Evolutionary conservation across 2,797 vertebrate species (phyloP).

Genomic region (Danio aesculapii): DNA sequence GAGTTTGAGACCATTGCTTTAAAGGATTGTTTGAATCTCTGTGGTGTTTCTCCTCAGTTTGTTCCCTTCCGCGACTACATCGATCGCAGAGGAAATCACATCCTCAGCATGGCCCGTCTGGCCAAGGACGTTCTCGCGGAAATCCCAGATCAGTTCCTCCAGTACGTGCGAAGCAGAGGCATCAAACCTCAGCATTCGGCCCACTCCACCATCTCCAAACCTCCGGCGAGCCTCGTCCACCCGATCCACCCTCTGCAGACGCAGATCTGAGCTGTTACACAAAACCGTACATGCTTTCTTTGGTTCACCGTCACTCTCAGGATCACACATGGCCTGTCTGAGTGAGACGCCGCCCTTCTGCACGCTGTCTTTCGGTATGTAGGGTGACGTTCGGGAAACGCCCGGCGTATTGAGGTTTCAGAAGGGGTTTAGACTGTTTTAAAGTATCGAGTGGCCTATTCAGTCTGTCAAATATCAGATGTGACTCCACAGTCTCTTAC

Average conservation of each 20-base stretch:
- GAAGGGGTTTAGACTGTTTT: constrained; percentile 24
- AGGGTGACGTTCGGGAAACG: constrained; percentile 29
- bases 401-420: constrained; percentile 1
- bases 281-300: constrained; percentile 17
- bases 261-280: constrained; percentile 83
- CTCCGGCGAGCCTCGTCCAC: constrained; percentile 52
- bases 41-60: constrained; percentile 80
- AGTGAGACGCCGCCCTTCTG: constrained; percentile 21
- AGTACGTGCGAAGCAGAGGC: constrained; percentile 94
- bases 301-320: constrained; percentile 45
- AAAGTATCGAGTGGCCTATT: constrained; percentile 37
- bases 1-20: no score
- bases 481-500: constrained; percentile 13
- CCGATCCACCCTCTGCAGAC: constrained; percentile 83
- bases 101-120: constrained; percentile 95
- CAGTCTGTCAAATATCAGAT: constrained; percentile 13
- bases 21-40: constrained; percentile 5
- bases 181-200: constrained; percentile 92
- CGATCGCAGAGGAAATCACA: constrained; percentile 92
- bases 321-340: constrained; percentile 43
- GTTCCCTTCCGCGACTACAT: constrained; percentile 98
- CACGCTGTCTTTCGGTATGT: constrained; percentile 22
- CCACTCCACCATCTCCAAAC: constrained; percentile 85
- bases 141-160: constrained; percentile 96
- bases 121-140: constrained; percentile 97